Base-by-base conservation (phyloP, 2,888 invertebrate genomes). In the Agriotes lineatus region DNA sequence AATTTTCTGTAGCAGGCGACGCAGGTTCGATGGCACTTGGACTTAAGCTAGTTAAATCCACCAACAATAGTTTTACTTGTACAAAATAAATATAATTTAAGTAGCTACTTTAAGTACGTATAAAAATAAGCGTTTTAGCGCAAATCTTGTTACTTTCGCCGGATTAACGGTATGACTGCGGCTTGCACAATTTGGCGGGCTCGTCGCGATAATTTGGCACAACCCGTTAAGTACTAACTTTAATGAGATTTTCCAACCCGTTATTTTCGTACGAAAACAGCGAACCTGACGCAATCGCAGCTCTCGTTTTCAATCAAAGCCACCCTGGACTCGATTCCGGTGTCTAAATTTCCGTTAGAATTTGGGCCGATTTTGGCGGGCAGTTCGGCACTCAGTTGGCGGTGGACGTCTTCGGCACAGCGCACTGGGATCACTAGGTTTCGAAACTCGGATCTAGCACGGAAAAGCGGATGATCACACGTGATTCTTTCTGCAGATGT, bases 401-500 rank as follows among this genome's bases (percentile, higher is more conserved):
- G 42, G 14, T 42, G 14, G 7, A 3, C 18, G 9, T 12, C 7
- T 16, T 42, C 9, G 9, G 14, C 12, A 12, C 14, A 14, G 18
- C 14, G 16, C 18, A 42, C 12, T 42, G 14, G 14, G 42, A 18
- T 22, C 48, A 22, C 48, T 20, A n/a, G 12, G 12, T 48, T 22
- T 48, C 48, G 48, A 12, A 18, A 12, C 48, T 22, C 20, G 33
- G 33, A 33, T 52, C 33, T 52, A 52, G 33, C 52, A 18, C 52
- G 52, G 30, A 12, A 52, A 19, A 44, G 44, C 58, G 58, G 30
- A 58, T 44, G 30, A 12, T n/a, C 25, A 52, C 65, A 65, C 65
- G 65, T 65, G 58, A 58, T 69, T 69, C 65, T 61, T 69, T 61
- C 57, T 50, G 61, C 56, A 66, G 66, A 66, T 66, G 69, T 69